Conservation (phyloP, 92 coral and sea anemone genomes). For the Anthopleura xanthogrammica region DNA sequence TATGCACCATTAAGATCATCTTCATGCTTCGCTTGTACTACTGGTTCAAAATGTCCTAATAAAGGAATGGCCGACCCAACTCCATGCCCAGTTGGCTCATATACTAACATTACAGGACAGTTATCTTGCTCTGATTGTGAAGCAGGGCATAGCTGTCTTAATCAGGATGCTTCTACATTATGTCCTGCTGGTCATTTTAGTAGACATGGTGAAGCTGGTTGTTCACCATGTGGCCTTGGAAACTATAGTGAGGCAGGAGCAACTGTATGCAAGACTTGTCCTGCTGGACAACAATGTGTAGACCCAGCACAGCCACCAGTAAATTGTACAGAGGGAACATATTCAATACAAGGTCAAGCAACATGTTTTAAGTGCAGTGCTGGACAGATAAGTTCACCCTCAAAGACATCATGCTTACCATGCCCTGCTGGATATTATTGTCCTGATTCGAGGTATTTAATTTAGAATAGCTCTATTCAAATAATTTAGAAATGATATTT, state of each 20-base stretch:
- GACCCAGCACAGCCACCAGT: slow-evolving; percentile 79
- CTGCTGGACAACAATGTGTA: slow-evolving; percentile 90
- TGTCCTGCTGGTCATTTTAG: slow-evolving; percentile 91
- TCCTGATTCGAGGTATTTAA: slow-evolving; percentile 78
- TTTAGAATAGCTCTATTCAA: background rate
- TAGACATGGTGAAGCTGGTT: slow-evolving; percentile 78
- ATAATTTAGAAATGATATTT: no score
- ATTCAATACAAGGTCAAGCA: slow-evolving; percentile 71
- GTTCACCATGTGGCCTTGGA: slow-evolving; percentile 69
- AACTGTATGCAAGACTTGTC: slow-evolving; percentile 79
- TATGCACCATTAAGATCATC: slow-evolving; percentile 60
- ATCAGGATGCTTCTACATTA: slow-evolving; percentile 69
- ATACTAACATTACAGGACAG: slow-evolving; percentile 81
- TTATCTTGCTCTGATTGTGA: slow-evolving; percentile 73
- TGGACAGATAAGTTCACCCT: slow-evolving; percentile 78
- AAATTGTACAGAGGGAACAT: slow-evolving; percentile 81
- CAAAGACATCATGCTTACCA: slow-evolving; percentile 66
- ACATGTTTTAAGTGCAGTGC: slow-evolving; percentile 67
- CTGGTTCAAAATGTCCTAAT: slow-evolving; percentile 76
- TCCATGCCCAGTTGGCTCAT: slow-evolving; percentile 79
- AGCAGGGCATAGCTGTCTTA: slow-evolving; percentile 83
- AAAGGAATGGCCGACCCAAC: slow-evolving; percentile 76
- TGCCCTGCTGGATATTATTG: slow-evolving; percentile 90
- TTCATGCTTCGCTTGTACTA: slow-evolving; percentile 67
- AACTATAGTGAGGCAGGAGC: slow-evolving; percentile 76